A percentile compares a stretch with the other conserved stretches of the same genome.
Conservation (phyloP, 2,797 vertebrate species). For the Acipenser ruthenus region DNA sequence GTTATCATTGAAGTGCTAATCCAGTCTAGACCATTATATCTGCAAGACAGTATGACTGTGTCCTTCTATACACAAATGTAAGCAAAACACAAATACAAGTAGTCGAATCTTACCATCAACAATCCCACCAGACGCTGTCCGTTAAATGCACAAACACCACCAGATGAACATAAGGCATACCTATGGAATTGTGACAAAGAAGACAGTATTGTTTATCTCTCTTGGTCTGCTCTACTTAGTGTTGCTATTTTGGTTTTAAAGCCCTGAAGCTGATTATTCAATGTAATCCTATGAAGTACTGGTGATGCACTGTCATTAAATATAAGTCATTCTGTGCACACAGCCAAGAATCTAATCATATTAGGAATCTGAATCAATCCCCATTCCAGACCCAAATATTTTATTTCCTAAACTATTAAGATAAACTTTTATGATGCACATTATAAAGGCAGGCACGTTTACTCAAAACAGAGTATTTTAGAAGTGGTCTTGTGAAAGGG, state of each 20-base stretch:
- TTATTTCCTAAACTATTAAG: no score
- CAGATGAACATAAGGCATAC: neutral
- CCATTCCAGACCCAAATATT: no score
- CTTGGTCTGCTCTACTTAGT: conserved; percentile 62
- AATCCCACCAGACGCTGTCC: neutral
- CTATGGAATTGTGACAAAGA: conserved; percentile 10
- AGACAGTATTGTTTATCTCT: conserved; percentile 21
- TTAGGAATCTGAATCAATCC: no score
- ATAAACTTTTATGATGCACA: no score
- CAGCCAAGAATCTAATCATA: no score
- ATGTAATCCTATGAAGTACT: conserved; percentile 67
- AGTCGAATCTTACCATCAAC: neutral
- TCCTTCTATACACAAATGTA: no score
- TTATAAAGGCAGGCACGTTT: no score
- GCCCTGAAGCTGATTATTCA: conserved; percentile 74
- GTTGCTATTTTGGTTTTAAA: conserved; percentile 77
- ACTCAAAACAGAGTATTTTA: no score
- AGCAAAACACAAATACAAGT: neutral
- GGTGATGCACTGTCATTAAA: conserved; percentile 45
- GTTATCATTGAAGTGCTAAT: no score
- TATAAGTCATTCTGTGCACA: neutral
- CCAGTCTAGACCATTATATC: no score
- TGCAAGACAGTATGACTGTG: no score
- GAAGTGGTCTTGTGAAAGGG: no score
- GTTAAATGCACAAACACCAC: neutral